Evolutionary conservation across 1,140 invertebrate genomes (phyloP), one percentile per base, ranked within the genome.

Genomic region (Drosophila nigromelanica): DNA sequence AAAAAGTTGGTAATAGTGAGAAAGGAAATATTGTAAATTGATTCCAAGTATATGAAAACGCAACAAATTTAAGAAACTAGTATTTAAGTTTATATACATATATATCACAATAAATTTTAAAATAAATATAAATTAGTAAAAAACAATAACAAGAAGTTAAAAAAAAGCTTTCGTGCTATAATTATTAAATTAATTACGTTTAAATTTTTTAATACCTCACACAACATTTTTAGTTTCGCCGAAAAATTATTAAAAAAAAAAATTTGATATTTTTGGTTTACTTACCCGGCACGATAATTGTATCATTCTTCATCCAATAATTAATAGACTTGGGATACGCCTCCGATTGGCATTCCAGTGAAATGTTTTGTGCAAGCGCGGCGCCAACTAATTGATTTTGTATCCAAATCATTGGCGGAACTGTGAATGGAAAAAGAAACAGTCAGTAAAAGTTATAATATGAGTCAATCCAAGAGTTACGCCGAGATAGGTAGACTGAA

Each of bases 321-420:
- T 97, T 97, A 73, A 97, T 97, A 52, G 96, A 97, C 91, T 95
- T 96, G 45, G 96, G 97, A 93, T 95, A 97, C 40, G 97, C 96
- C 92, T 97, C 96, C 12, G 96, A 97, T 90, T 96, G 94, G 89
- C 97, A 97, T 91, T 97, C 96, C 58, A 97, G 92, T 27, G 94
- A 95, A 56, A 92, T 92, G 71, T 94, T 94, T 86, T 96, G 95
- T n/a, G 94, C 95, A 85, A 96, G 94, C 67, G 95, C 94, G 1
- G 95, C 95, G 33, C 96, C 96, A 30, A 97, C 95, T 80, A 97
- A 93, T 93, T 97, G 96, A 92, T 97, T 96, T 90, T 95, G 96
- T 90, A 97, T 96, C 94, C 94, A 95, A 92, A 97, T 96, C 94
- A 96, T 96, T 51, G 96, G 96, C 37, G 96, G 95, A 94, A 97